Evolutionary conservation across 2,797 vertebrate genomes (phyloP).

Genomic region (Sebastes diaconus): DNA sequence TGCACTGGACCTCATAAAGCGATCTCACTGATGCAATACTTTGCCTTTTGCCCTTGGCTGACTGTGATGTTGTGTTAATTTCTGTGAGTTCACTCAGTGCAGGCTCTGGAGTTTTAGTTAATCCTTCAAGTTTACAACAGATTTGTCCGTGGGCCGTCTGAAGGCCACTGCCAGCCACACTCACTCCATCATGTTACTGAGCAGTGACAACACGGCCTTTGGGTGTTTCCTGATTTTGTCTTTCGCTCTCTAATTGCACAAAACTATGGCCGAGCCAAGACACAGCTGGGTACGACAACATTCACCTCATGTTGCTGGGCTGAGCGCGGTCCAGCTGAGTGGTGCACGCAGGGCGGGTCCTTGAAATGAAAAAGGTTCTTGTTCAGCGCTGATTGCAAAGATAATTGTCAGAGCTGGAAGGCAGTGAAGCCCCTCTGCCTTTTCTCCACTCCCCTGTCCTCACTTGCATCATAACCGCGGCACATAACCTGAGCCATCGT

Average conservation of each 20-base stretch:
- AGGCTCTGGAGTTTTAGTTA: slow-evolving; percentile 25
- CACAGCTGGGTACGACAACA: slow-evolving; percentile 55
- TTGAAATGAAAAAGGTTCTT: slow-evolving; percentile 57
- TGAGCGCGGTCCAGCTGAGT: slow-evolving; percentile 27
- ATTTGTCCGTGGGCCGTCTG: slow-evolving; percentile 50
- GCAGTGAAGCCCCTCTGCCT: slow-evolving; percentile 6
- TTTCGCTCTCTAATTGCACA: slow-evolving; percentile 62
- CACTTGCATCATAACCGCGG: slow-evolving; percentile 29
- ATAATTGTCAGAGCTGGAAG: slow-evolving; percentile 54
- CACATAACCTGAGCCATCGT: slow-evolving; percentile 6
- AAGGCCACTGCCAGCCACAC: slow-evolving; percentile 62
- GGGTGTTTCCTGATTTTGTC: slow-evolving; percentile 69
- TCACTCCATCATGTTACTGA: slow-evolving; percentile 60
- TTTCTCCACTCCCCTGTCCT: not conserved
- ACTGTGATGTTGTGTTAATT: not conserved
- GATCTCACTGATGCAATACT: not conserved
- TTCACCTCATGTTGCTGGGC: slow-evolving; percentile 50
- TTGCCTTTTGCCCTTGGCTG: not conserved
- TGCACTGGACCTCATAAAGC: not conserved
- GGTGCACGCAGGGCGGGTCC: slow-evolving; percentile 31
- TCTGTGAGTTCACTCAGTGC: slow-evolving; percentile 34
- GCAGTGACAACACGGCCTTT: slow-evolving; percentile 57
- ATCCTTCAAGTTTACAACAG: slow-evolving; percentile 44
- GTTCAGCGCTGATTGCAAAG: slow-evolving; percentile 60
- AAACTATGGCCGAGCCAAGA: slow-evolving; percentile 43